Percentiles rank a stretch among this genome's conserved stretches.
phyloP scores from a whole-genome alignment of 2,888 invertebrate genomes.

The Stegana nigrithorax region DNA sequence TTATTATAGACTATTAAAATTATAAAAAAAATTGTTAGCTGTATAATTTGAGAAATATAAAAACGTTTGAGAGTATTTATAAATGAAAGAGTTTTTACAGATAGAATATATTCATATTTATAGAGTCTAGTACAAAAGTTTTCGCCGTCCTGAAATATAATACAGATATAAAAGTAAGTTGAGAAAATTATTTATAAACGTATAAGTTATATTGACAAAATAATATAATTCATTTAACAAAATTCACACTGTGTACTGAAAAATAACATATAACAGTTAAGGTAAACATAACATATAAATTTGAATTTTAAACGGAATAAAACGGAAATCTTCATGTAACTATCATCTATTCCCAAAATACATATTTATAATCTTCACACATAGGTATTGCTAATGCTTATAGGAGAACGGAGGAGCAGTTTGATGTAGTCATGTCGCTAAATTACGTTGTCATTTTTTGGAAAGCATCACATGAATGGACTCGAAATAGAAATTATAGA shows the following conservation, averaged over 20 bases:
- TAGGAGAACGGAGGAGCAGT: too few relatives aligned
- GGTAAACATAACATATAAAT: too few relatives aligned
- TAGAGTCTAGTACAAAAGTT: constrained; percentile 73
- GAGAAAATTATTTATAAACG: constrained; percentile 44
- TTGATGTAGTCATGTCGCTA: too few relatives aligned
- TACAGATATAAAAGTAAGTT: constrained; percentile 69
- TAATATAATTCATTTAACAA: constrained; percentile 10
- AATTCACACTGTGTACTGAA: neutral
- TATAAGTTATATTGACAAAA: constrained; percentile 8
- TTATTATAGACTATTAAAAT: constrained; percentile 1
- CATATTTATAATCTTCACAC: too few relatives aligned
- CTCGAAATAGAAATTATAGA: too few relatives aligned
- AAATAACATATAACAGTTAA: too few relatives aligned
- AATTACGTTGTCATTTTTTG: too few relatives aligned
- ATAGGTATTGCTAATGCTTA: too few relatives aligned
- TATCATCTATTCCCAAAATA: too few relatives aligned
- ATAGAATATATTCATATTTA: constrained; percentile 37
- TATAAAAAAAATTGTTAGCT: constrained; percentile 20
- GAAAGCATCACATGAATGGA: too few relatives aligned
- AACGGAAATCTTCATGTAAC: too few relatives aligned
- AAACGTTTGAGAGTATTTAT: constrained; percentile 12
- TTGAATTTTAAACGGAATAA: too few relatives aligned
- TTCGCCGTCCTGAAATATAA: constrained; percentile 75
- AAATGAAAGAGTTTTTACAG: constrained; percentile 22
- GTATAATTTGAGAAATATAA: constrained; percentile 27